Evolutionary conservation across 2,797 vertebrate genomes (phyloP).

Genomic region (Odontamblyopus rebecca): DNA sequence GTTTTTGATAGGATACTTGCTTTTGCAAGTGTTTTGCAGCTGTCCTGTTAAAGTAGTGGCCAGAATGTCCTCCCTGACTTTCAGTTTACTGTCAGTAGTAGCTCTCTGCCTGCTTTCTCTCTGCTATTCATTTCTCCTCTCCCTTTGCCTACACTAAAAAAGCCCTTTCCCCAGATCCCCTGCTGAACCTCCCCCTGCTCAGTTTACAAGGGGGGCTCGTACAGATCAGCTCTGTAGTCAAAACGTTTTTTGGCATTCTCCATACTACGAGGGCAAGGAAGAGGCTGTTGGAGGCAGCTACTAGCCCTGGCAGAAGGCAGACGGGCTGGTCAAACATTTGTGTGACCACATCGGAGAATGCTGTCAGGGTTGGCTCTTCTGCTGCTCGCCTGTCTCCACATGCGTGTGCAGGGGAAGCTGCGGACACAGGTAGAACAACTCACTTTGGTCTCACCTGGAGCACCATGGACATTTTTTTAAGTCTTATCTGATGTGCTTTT

Average conservation of each 20-base stretch:
- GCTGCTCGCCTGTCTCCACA: slow-evolving; percentile 84
- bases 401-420: slow-evolving; percentile 82
- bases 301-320: slow-evolving; percentile 46
- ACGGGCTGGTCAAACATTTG: slow-evolving; percentile 44
- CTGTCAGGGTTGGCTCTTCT: slow-evolving; percentile 70
- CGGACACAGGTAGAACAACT: slow-evolving; percentile 86
- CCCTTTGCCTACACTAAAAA: slow-evolving; percentile 51
- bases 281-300: slow-evolving; percentile 55
- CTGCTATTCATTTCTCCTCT: slow-evolving; percentile 52
- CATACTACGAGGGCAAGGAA: slow-evolving; percentile 45
- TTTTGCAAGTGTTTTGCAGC: slow-evolving; percentile 31
- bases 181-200: slow-evolving; percentile 66
- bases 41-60: slow-evolving; percentile 52
- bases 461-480: slow-evolving; percentile 8
- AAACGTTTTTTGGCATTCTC: slow-evolving; percentile 58
- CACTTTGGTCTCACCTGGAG: slow-evolving; percentile 37
- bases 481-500: slow-evolving; percentile 14
- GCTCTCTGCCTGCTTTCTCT: slow-evolving; percentile 34
- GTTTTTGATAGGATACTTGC: slow-evolving; percentile 44
- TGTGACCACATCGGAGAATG: slow-evolving; percentile 68
- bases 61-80: slow-evolving; percentile 59
- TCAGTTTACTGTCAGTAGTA: slow-evolving; percentile 57
- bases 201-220: slow-evolving; percentile 69
- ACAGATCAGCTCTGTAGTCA: slow-evolving; percentile 56
- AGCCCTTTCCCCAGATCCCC: slow-evolving; percentile 24